Base-by-base conservation (phyloP, 37 sponge, comb jelly and placozoan species). In the Aplysina aerophoba region DNA sequence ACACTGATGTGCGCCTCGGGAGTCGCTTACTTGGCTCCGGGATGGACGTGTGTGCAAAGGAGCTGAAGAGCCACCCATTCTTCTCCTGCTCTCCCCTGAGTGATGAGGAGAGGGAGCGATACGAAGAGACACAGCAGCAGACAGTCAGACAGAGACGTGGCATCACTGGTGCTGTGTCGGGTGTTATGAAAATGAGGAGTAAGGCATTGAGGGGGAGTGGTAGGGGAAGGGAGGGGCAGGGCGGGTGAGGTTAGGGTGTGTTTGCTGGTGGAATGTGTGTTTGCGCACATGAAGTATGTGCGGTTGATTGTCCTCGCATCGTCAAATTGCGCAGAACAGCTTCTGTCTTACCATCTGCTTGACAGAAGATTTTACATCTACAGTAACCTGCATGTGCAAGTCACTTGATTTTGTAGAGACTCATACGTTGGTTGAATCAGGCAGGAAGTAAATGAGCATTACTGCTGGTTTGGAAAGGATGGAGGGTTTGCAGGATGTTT, bases 41-140 rank as follows among this genome's bases (percentile, higher is more conserved):
- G 39, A 55, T 35, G 20, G 38, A 33, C 0, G 78, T 79, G 59
- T 85, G 89, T 33, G 86, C 77, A 0, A 4, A 59, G 0, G 92
- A 89, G 19, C 91, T 95, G 79, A 91, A 92, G 62, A 65, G 85
- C 27, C 95, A 95, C 55, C 19, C 69, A n/a, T 95, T 95, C 89
- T 95, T 95, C 85, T 91, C 92, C 54, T 3, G 25, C 12, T 54
- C 39, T 15, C 81, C 84, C 17, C 60, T 89, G 79, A 62, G 44
- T 55, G 79, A 56, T 22, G 87, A 87, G 0, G 91, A 91, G 4
- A 53, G 50, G 34, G 13, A 17, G 1, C n/a, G 31, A 2, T 55
- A 84, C 57, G 78, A 27, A 6, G 40, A 74, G 8, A 14, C 5
- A 5, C 24, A 74, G 27, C 35, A 74, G 24, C 35, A 38, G 8